Conservation (phyloP, 2,113 vertebrate species). For the Neogobius melanostomus region DNA sequence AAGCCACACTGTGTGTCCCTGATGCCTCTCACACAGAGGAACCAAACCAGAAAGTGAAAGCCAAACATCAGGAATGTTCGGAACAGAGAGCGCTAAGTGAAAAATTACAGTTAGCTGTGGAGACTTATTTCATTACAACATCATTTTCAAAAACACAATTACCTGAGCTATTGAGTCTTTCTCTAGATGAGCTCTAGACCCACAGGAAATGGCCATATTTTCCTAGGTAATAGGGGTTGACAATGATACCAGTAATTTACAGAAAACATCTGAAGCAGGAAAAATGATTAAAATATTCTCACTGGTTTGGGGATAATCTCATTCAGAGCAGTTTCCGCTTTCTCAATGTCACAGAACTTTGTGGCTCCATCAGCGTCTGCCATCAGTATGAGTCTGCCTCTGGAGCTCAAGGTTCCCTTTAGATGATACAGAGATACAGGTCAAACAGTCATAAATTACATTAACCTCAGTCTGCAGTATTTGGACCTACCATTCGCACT, state of each 20-base stretch:
- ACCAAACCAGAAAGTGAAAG: slow-evolving; percentile 98
- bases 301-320: slow-evolving; percentile 85
- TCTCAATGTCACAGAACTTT: slow-evolving; percentile 91
- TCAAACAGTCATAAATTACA: neutral
- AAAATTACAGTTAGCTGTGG: neutral
- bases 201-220: slow-evolving; percentile 93
- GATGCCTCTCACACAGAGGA: slow-evolving; percentile 92
- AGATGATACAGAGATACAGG: neutral
- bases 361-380: slow-evolving; percentile 97
- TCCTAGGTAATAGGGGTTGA: slow-evolving; percentile 69
- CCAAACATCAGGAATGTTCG: slow-evolving; percentile 94
- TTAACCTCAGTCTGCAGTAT: neutral
- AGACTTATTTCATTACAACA: neutral
- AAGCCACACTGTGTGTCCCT: slow-evolving; percentile 95
- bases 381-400: slow-evolving; percentile 89
- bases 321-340: slow-evolving; percentile 86
- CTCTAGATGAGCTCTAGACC: slow-evolving; percentile 95
- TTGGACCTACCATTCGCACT: slow-evolving; percentile 85
- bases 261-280: neutral
- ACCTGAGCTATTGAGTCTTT: slow-evolving; percentile 92
- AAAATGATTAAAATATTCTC: slow-evolving; percentile 12
- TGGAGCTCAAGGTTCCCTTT: slow-evolving; percentile 88
- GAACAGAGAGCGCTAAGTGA: slow-evolving; percentile 88
- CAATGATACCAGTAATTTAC: too few species aligned
- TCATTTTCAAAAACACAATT: slow-evolving; percentile 18